Base-by-base conservation (phyloP, 2,113 vertebrate species). In the Psittacula cyanocephala region DNA sequence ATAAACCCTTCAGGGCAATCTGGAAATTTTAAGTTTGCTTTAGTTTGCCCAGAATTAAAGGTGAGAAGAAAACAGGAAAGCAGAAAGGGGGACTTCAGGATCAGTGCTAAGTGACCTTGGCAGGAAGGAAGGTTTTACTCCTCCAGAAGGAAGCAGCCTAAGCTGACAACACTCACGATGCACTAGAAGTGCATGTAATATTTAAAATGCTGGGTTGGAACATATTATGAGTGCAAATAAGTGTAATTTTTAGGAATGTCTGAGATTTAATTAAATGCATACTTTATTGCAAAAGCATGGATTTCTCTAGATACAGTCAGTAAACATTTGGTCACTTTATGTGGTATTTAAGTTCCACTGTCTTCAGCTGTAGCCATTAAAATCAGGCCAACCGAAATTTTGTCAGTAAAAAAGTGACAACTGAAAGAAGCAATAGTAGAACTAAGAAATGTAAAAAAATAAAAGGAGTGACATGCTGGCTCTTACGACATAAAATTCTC, bases 81-180 rank as follows among this genome's bases (percentile, higher is more conserved):
- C 83, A 89, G 57, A 89, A 95, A 72, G 27, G 69, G 74, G 44
- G 57, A 76, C 81, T 71, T 89, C 1, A 41, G 83, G 52, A 95
- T 93, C 57, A 92, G 91, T 76, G 65, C 35, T 92, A 79, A 93
- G 44, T 91, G 89, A 93, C 94, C 95, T 92, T 95, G 89, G 87
- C 35, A 81, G 77, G 43, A 84, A 86, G 43, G 76, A 87, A 52
- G 57, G 49, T 93, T 93, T 96, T 91, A 78, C 68, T 74, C 71
- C 65, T 89, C 27, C 57, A 87, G 43, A 92, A 87, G 35, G 81
- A 91, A 86, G 43, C 74, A 72, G 39, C 41, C 67, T 78, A 72
- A 92, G 52, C 31, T 69, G 47, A 57, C 0, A 6, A 65, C 19
- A 72, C 37, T 46, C 37, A 62, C 43, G 89, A 22, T 50, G 44